Evolutionary conservation across 2,888 invertebrate genomes (phyloP), one percentile per base, ranked within the genome.

Genomic region (Periphyllus acericola): DNA sequence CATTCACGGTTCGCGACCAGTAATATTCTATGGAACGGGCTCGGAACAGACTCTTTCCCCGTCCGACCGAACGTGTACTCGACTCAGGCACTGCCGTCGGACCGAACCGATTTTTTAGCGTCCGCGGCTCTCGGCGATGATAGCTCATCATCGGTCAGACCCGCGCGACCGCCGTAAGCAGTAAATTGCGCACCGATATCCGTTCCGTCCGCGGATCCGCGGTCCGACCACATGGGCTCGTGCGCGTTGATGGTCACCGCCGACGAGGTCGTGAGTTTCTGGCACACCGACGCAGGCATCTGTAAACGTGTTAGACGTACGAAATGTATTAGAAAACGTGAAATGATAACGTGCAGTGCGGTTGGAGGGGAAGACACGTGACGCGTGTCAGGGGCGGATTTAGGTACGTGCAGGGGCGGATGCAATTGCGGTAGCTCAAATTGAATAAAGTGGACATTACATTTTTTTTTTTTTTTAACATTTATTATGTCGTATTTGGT

Each of bases 141-240:
- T 11, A 11, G 14, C 46, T 71, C 68, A 32, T 71, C 68, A 32
- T 71, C 68, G 29, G 14, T 32, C 14, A 11, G 46, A 14, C 14
- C 46, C 46, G 46, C 14, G 46, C 46, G 46, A 46, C 46, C 14
- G 46, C 46, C 14, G 46, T 46, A 1, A 11, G 46, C 46, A 3
- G 60, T 21, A 68, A 78, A 68, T 40, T 46, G 21, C 86, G 14
- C 52, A 87, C 86, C 86, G 46, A 87, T 87, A 34, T 87, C 86
- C 0, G 86, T 80, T 1, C 97, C 97, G 91, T 97, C 97, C 0
- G 94, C 96, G 9, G 95, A 94, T 6, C 95, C 96, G 36, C 96
- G 92, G 91, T 95, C 95, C 82, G 93, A 93, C 95, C 95, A 96
- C 52, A 40, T 74, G 36, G 86, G 8, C 29, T 46, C 80, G 72